Base-by-base conservation (phyloP, 92 coral and sea anemone genomes). In the Plumapathes pennacea region DNA sequence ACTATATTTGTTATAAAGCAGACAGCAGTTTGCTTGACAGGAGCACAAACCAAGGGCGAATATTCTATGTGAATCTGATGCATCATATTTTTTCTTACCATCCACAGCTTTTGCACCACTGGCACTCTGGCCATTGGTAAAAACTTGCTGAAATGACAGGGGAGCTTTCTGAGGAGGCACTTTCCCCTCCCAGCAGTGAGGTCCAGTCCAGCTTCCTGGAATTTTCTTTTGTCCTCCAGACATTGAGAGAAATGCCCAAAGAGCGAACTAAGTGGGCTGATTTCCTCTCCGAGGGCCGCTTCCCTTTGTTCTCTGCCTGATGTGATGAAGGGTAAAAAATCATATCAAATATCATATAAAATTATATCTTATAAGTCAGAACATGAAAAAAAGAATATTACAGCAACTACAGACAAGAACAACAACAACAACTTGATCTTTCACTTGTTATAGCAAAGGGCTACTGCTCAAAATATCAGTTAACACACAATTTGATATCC, bases 191-290 rank as follows among this genome's bases (percentile, higher is more conserved):
- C 33, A 56, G 40, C 45, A 66, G 57, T 5, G 58, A 68, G 25
- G 64, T 68, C 76, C 76, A 68, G 46, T 68, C 55, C 14, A 54
- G 36, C 36, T 68, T 54, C 38, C 50, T 46, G n/a, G n/a, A n/a
- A n/a, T n/a, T n/a, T 17, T 68, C 64, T 22, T 54, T 68, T 45
- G 41, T 58, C 5, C 24, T 68, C 64, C 76, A 68, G 4, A 68
- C 61, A 13, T 39, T 13, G 27, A 67, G 31, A 10, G 60, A 32
- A n/a, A 68, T 50, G 1, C 76, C 71, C 33, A 57, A 64, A 24
- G 20, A 24, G 20, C 50, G 20, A n/a, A n/a, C n/a, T n/a, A n/a
- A n/a, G n/a, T n/a, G n/a, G n/a, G n/a, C n/a, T n/a, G n/a, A n/a
- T n/a, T n/a, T n/a, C n/a, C n/a, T n/a, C n/a, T n/a, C n/a, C n/a